These are phyloP conservation scores for Paraplagusia blochii DNA, from an alignment of 2,113 vertebrate species.

Conservation along the genomic window DNA sequence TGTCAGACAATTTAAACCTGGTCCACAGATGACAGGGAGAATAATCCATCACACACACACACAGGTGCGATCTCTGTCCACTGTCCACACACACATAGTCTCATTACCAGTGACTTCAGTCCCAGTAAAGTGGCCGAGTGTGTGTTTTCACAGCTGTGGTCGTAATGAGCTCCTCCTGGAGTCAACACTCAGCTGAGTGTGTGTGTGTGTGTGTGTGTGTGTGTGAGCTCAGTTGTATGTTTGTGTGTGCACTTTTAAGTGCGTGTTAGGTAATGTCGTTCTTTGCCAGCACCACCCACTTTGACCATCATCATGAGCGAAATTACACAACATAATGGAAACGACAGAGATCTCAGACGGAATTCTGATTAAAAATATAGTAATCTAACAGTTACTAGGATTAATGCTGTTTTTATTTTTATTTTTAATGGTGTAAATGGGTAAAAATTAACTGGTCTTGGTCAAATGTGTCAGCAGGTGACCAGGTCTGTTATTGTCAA, in stretches of 20 bases:
- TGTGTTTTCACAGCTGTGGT: constrained; percentile 62
- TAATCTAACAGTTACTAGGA: too few species aligned
- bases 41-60: neutral
- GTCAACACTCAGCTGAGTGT: constrained; percentile 35
- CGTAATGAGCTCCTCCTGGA: constrained; percentile 43
- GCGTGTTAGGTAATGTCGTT: constrained; percentile 58
- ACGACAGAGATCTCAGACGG: neutral
- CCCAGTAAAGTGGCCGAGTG: constrained; percentile 32
- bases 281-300: constrained; percentile 16
- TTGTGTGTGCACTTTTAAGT: constrained; percentile 13
- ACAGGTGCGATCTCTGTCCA: constrained; percentile 45
- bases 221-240: constrained; percentile 5
- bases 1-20: too few species aligned
- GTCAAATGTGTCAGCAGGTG: too few species aligned
- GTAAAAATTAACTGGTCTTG: too few species aligned
- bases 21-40: too few species aligned
- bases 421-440: too few species aligned
- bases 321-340: constrained; percentile 17
- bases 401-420: too few species aligned
- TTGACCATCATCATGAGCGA: constrained; percentile 17
- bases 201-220: neutral
- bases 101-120: constrained; percentile 43
- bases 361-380: too few species aligned
- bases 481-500: too few species aligned
- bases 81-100: constrained; percentile 7